phyloP scores from a whole-genome alignment of 2,888 invertebrate genomes.

The Meteorus colon region DNA sequence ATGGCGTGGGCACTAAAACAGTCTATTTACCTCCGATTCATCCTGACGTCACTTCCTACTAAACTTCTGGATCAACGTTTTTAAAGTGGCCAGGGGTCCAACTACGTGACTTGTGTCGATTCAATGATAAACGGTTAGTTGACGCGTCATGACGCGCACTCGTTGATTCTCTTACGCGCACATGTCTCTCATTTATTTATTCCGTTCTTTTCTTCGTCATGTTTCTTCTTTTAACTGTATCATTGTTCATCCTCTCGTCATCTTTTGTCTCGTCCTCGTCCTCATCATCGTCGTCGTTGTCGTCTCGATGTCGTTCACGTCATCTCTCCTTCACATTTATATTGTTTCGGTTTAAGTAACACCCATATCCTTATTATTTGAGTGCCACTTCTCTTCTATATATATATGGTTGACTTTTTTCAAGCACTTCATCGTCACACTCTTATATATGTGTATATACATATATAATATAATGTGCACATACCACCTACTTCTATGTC shows the following conservation, averaged over 20 bases:
- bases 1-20: conserved; percentile 16
- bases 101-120: conserved; percentile 68
- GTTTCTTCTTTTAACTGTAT: conserved; percentile 38
- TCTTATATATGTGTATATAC: conserved; percentile 36
- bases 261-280: neutral
- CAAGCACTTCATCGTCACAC: conserved; percentile 21
- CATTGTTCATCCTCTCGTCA: neutral
- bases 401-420: conserved; percentile 27
- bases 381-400: conserved; percentile 11
- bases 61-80: conserved; percentile 56
- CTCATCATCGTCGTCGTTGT: no score
- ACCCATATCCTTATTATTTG: conserved; percentile 38
- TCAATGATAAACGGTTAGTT: conserved; percentile 67
- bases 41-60: conserved; percentile 67
- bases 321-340: conserved; percentile 37
- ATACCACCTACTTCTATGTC: conserved; percentile 9
- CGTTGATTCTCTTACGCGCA: conserved; percentile 54
- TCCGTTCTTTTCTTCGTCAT: conserved; percentile 27
- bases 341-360: conserved; percentile 26
- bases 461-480: neutral
- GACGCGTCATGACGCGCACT: conserved; percentile 58
- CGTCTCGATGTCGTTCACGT: conserved; percentile 31
- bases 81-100: conserved; percentile 56
- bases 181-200: conserved; percentile 27
- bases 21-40: conserved; percentile 40